These are phyloP conservation scores for Sturnira hondurensis DNA, from an alignment of 2,113 vertebrate genomes.

Conservation along the genomic window DNA sequence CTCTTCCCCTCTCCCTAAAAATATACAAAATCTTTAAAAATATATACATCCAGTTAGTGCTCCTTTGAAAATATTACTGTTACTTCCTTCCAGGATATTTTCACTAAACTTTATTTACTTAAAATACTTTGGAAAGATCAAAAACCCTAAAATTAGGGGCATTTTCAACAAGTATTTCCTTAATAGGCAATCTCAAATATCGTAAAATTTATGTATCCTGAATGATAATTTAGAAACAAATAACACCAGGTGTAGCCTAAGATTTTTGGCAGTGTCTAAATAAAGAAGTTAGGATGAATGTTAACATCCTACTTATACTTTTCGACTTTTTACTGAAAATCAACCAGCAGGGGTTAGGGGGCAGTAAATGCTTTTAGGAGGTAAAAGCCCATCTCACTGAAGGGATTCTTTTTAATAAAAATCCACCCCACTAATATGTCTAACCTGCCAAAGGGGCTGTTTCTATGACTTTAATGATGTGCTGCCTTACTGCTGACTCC, in stretches of 20 bases:
- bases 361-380: not conserved
- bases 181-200: constrained; percentile 4
- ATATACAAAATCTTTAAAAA: not conserved
- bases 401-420: not conserved
- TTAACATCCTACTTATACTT: not conserved
- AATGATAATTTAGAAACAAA: constrained; percentile 39
- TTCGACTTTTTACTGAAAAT: constrained; percentile 1
- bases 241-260: not conserved
- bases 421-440: not conserved
- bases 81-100: constrained; percentile 26
- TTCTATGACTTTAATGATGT: not conserved
- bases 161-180: constrained; percentile 38
- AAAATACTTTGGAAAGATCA: constrained; percentile 25
- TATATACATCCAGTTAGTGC: not conserved
- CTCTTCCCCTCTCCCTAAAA: too few relatives aligned
- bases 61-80: constrained; percentile 15
- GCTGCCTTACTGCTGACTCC: not conserved
- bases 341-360: not conserved
- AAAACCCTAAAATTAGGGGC: constrained; percentile 14
- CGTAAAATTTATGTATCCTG: not conserved
- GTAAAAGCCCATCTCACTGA: not conserved
- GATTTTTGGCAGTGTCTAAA: not conserved
- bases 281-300: not conserved
- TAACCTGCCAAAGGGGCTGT: not conserved
- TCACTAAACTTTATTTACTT: constrained; percentile 51